phyloP scores from a whole-genome alignment of 1,140 invertebrate species.

The Euglossa dilemma region DNA sequence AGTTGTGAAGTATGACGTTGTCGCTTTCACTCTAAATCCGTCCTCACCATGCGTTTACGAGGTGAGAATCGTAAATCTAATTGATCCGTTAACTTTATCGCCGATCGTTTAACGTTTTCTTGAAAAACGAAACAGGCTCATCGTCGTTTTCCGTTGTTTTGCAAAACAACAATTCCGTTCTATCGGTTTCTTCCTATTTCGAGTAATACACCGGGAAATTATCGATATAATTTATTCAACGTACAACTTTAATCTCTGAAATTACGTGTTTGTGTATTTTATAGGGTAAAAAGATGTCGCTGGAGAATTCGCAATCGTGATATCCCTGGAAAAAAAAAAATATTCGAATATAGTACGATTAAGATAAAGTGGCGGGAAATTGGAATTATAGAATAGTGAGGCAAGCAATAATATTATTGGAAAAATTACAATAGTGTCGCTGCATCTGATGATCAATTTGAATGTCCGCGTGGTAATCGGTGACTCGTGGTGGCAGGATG shows the following conservation, averaged over 20 bases:
- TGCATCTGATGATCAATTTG: neutral
- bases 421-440: neutral
- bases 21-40: conserved; percentile 55
- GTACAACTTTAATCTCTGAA: too few relatives aligned
- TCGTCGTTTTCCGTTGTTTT: neutral
- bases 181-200: neutral
- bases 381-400: neutral
- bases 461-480: neutral
- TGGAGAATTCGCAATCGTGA: neutral
- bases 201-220: neutral
- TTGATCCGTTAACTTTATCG: neutral
- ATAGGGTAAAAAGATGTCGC: neutral
- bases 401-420: neutral
- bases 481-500: conserved; percentile 25
- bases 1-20: conserved; percentile 6
- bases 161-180: neutral
- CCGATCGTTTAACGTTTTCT: neutral
- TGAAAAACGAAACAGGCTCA: neutral
- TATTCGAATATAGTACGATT: neutral
- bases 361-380: neutral
- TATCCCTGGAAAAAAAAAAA: neutral
- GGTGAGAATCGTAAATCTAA: conserved; percentile 23
- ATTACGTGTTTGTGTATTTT: too few relatives aligned
- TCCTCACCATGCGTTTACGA: conserved; percentile 9
- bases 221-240: too few relatives aligned